phyloP scores from a whole-genome alignment of 2,113 vertebrate genomes.

The Corythornis vintsioides region DNA sequence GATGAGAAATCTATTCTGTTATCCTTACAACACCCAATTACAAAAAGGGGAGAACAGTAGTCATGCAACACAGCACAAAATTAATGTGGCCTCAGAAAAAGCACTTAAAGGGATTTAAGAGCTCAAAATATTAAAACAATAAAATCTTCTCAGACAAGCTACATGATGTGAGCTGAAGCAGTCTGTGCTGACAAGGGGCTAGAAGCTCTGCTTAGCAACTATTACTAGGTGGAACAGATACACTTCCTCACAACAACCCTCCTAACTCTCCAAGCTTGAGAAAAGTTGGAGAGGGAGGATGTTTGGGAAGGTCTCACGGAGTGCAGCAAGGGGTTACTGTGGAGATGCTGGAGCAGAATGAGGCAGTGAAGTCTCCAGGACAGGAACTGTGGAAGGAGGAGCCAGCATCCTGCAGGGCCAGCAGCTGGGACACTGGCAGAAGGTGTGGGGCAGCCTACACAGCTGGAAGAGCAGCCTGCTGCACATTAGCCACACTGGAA shows the following conservation, averaged over 20 bases:
- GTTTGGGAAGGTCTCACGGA: neutral
- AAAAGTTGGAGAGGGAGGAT: neutral
- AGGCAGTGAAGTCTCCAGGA: neutral
- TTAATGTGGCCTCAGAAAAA: neutral
- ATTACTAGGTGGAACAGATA: slow-evolving; percentile 56
- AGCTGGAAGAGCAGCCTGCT: neutral
- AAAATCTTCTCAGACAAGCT: neutral
- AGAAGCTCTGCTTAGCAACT: slow-evolving; percentile 49
- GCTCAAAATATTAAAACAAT: neutral
- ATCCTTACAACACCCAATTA: neutral
- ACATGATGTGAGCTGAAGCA: neutral
- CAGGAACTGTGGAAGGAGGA: neutral
- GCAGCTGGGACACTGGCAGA: slow-evolving; percentile 18
- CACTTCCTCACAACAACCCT: slow-evolving; percentile 40
- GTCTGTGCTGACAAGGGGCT: neutral
- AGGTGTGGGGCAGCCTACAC: accelerated
- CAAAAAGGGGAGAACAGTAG: neutral
- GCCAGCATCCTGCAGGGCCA: neutral
- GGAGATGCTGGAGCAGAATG: neutral
- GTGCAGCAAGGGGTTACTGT: neutral
- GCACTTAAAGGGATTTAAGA: neutral
- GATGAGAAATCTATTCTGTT: neutral
- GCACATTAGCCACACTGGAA: neutral
- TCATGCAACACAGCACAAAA: neutral
- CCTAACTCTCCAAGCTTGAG: neutral